Evolutionary conservation across 2,888 invertebrate genomes (phyloP), one percentile per base, ranked within the genome.

Genomic region (Eilema depressum): DNA sequence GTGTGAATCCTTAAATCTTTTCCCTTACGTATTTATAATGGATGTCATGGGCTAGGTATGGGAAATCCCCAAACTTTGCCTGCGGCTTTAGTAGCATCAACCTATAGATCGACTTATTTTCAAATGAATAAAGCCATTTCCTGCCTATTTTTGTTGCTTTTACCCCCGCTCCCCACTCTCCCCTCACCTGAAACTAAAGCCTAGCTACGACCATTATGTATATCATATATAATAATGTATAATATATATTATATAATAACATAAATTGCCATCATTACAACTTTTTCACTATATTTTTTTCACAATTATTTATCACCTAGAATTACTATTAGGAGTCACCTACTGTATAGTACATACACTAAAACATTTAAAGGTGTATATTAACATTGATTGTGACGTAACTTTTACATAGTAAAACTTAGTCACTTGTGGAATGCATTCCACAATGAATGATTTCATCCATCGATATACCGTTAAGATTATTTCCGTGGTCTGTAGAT

Each of bases 351-450:
- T 25, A 26, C 59, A 17, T 14, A 26, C 59, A 17, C 25, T 57
- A 57, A 4, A n/a, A 59, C 59, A 59, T 14, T 59, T 26, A 28
- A 28, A 2, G 30, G 28, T 53, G n/a, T 47, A 28, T 53, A 30
- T 23, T 20, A 41, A 63, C 37, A 41, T 37, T 23, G 33, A 28
- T 14, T 14, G 26, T 28, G 41, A 47, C 25, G 37, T 25, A 63
- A 59, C 20, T 63, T 53, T 47, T 47, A 53, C 47, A 59, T 59
- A 59, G 64, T 64, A 64, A 64, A 25, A 64, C n/a, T 62, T 33
- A n/a, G 3, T 12, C 20, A 61, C 30, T 47, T 12, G n/a, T 65
- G 17, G 23, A 65, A 56, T 65, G 30, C 17, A 23, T 65, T 56
- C 53, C 30, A 53, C 14, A 23, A 56, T 14, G n/a, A 8, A 28